Evolutionary conservation across 2,113 vertebrate species (phyloP), one percentile per base, ranked within the genome.

Genomic region (Cyprinodon variegatus): DNA sequence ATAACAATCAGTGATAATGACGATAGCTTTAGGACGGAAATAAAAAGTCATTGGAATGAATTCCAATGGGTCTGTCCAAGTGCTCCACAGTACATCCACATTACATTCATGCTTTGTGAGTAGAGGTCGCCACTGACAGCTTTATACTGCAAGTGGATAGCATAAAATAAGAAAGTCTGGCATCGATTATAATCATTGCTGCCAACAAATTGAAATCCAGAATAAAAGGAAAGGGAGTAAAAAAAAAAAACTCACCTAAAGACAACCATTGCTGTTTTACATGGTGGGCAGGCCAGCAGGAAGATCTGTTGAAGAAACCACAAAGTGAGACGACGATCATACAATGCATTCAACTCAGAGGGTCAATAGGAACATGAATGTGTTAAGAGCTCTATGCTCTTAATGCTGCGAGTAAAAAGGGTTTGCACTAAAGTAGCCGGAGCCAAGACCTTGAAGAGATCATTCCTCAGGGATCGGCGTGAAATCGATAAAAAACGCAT

Each of bases 211-310:
- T 29, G 29, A 29, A 29, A 29, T n/a, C 65, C 29, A 29, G 61
- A 14, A 13, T 0, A 4, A 13, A 15, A 29, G 61, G 1, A 53
- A 65, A 6, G 7, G 13, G 20, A 7, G 48, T 46, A 65, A n/a
- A 15, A 45, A 57, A 40, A 2, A 65, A n/a, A 15, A 6, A 79
- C 93, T 96, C 93, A 99, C 98, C 97, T 96, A 91, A 99, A 99
- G 53, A 99, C 74, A 79, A 99, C 93, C 89, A 95, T 94, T 14
- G 96, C 95, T 65, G 93, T 91, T 48, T 95, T 96, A 89, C 96
- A 95, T 0, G 98, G 97, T 17, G 98, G 97, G 76, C 97, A 98
- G 83, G 97, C 97, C 84, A 99, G 93, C 72, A 99, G 96, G 90
- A 99, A 98, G 90, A 99, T 99, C 98, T 99, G 95, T 76, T 85